Base-by-base conservation (phyloP, 2,113 vertebrate genomes). In the Gila orcuttii region DNA sequence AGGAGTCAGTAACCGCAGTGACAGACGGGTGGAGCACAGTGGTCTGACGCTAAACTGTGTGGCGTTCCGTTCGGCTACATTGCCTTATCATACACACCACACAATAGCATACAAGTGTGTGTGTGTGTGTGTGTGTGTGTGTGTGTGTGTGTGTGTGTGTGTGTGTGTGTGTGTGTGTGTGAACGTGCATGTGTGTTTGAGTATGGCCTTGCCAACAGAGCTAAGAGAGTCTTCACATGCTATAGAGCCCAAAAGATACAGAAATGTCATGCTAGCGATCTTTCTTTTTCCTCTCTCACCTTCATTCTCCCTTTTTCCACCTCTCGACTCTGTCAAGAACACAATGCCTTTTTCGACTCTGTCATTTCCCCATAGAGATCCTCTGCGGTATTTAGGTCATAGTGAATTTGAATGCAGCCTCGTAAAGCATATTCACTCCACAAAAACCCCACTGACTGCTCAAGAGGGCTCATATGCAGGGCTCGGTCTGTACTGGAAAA, bases 21-120 rank as follows among this genome's bases (percentile, higher is more conserved):
- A 88, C 87, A 86, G 87, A 86, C 80, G 74, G 79, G 79, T 73
- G 84, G 84, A 86, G 87, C 79, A 59, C 87, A 88, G 87, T 39
- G 39, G 55, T 66, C 74, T 88, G 64, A 79, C 55, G 66, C 79
- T 81, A 79, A 79, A 81, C 74, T 69, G 47, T 50, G 71, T 47
- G 17, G 84, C 74, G 64, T 69, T 82, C 87, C 39, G 11, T 74
- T 83, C 50, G 25, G 79, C 57, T 76, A 68, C 80, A 85, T 33
- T 69, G 62, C 42, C 45, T 82, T 82, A 55, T 82, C 62, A 42
- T 80, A 84, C 83, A 45, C 57, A 75, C 82, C 69, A 84, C 74
- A 79, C 77, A 76, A 55, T 75, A 59, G 73, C 36, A 9, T 45
- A 21, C 45, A 47, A 71, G 64, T 83, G 87, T 82, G 75, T 75